Base-by-base conservation (phyloP, 2,113 vertebrate genomes). In the Canis aureus region DNA sequence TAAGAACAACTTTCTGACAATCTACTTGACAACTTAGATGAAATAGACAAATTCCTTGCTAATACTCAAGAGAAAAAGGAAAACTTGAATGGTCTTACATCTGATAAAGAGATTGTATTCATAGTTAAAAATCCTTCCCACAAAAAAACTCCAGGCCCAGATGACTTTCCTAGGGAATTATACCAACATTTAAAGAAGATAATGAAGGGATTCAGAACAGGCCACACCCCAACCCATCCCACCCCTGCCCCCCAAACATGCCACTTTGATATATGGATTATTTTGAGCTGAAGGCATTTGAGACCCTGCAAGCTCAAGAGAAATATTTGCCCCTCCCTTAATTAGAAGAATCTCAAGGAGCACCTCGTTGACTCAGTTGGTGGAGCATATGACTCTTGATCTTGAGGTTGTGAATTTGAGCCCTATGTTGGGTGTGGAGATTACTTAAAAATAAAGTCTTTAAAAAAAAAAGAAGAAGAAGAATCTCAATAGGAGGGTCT, bases 71-170 rank as follows among this genome's bases (percentile, higher is more conserved):
- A 84, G 62, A 16, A 84, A 51, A 79, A 4, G 5, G 89, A 92
- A 92, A 92, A 87, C 13, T 71, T 87, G 43, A 32, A 67, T 17
- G 49, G 73, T 49, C 35, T 87, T 62, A 73, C 20, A 23, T 32
- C 64, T 87, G 55, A 55, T 86, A 81, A 80, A 79, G 25, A 87
- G 20, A 51, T 43, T 80, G 20, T 43, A 80, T 82, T 88, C 59
- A 13, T 35, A 51, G 83, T 81, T 92, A 73, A 96, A 96, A 95
- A 64, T 57, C 66, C 57, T 92, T 55, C n/a, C 57, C n/a, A 92
- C n/a, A 66, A 66, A 91, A 38, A 69, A 95, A 81, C 22, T 74
- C 49, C 43, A 92, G 57, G 38, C 11, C 43, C 55, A 89, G 22
- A 73, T 73, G 32, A 29, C 23, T 88, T 88, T 25, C 73, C 49